Evolutionary conservation across 2,888 invertebrate genomes (phyloP).

Genomic region (Caenorhabditis auriculariae): DNA sequence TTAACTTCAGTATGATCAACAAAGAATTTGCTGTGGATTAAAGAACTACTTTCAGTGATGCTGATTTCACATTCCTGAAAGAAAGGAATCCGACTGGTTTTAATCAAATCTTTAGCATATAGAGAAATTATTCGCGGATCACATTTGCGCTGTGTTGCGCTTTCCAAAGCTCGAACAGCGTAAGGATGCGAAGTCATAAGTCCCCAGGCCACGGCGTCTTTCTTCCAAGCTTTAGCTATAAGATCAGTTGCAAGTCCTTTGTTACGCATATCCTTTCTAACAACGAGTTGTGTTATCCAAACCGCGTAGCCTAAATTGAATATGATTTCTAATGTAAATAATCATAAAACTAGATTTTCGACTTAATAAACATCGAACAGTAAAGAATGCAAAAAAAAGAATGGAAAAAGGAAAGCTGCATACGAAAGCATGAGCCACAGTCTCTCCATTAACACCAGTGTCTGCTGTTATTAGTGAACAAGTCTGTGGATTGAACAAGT

Average conservation of each 20-base stretch:
- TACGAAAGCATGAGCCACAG: constrained; percentile 10
- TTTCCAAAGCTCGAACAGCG: constrained; percentile 2
- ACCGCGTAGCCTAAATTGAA: constrained; percentile 10
- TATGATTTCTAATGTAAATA: neutral
- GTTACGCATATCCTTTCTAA: constrained; percentile 6
- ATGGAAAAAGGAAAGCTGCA: constrained; percentile 10
- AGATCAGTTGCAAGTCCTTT: constrained; percentile 10
- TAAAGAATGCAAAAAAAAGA: neutral
- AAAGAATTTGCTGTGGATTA: constrained; percentile 12
- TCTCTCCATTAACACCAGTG: neutral
- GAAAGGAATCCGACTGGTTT: constrained; percentile 10
- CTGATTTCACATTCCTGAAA: constrained; percentile 12
- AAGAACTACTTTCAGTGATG: neutral
- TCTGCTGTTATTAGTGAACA: constrained; percentile 13
- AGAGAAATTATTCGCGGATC: constrained; percentile 8
- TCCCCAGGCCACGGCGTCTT: constrained; percentile 11
- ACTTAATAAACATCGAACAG: constrained; percentile 3
- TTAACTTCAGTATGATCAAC: constrained; percentile 11
- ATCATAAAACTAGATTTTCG: constrained; percentile 3
- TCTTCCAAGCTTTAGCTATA: constrained; percentile 6
- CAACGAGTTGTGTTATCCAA: constrained; percentile 14
- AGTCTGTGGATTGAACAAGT: constrained; percentile 10
- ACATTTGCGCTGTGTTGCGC: constrained; percentile 7
- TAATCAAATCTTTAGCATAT: constrained; percentile 6
- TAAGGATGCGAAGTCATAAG: constrained; percentile 11